Conservation (phyloP, 2,888 invertebrate genomes). For the Melanargia galathea region DNA sequence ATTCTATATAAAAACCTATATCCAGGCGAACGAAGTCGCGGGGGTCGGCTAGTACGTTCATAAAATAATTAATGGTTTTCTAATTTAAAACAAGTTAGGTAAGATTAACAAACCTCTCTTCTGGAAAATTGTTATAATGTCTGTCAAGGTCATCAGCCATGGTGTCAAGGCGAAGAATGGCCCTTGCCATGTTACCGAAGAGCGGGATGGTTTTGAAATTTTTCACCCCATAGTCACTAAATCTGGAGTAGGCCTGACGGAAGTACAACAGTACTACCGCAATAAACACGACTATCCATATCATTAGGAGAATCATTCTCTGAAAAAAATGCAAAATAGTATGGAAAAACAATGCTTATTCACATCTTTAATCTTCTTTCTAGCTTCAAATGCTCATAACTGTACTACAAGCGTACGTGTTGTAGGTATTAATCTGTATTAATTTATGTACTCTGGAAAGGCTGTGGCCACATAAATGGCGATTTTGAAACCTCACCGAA, state of each 20-base stretch:
- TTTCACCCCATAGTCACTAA: constrained; percentile 49
- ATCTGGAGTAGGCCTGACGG: constrained; percentile 45
- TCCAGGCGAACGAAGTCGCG: too few species aligned
- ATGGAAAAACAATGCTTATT: not conserved
- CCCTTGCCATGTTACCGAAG: constrained; percentile 43
- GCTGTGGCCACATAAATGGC: too few species aligned
- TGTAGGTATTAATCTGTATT: too few species aligned
- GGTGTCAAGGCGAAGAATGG: constrained; percentile 45
- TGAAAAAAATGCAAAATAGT: not conserved
- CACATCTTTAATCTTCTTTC: too few species aligned
- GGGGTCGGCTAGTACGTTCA: too few species aligned
- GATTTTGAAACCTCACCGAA: too few species aligned
- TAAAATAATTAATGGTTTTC: too few species aligned
- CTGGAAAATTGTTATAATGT: constrained; percentile 46
- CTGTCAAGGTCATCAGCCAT: constrained; percentile 43
- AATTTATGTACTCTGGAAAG: too few species aligned
- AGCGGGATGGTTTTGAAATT: constrained; percentile 45
- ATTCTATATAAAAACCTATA: too few species aligned
- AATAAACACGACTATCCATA: constrained; percentile 46
- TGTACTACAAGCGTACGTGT: too few species aligned
- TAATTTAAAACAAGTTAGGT: not conserved
- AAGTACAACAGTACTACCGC: constrained; percentile 47
- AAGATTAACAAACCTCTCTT: constrained; percentile 46
- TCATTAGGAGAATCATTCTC: constrained; percentile 26
- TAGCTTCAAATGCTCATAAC: too few species aligned